Evolutionary conservation across 2,113 vertebrate species (phyloP).

Genomic region (Tragelaphus buxtoni): DNA sequence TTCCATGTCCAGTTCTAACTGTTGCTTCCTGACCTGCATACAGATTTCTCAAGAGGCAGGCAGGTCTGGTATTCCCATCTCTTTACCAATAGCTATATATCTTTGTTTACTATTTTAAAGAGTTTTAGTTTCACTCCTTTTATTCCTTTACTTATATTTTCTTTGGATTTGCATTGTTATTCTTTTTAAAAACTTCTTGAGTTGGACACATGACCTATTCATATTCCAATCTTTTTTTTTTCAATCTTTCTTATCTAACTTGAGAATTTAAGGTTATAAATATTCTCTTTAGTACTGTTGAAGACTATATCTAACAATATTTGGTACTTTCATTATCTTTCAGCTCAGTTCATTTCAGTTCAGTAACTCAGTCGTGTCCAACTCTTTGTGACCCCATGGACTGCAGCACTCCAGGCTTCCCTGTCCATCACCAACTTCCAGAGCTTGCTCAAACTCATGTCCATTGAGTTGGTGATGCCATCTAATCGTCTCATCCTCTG

Average conservation of each 20-base stretch:
- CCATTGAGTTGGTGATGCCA: background rate
- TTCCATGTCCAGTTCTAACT: too few relatives aligned
- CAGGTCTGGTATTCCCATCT: too few relatives aligned
- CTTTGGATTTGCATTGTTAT: background rate
- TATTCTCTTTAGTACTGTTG: background rate
- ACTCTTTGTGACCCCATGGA: background rate
- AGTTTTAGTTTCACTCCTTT: background rate
- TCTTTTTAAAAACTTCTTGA: background rate
- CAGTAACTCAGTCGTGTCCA: background rate
- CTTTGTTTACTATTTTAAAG: background rate
- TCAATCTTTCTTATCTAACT: background rate
- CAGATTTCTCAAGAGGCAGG: too few relatives aligned
- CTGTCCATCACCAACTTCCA: background rate
- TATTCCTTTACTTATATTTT: background rate
- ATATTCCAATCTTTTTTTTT: background rate
- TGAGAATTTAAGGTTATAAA: background rate
- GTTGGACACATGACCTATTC: background rate
- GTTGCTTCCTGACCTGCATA: too few relatives aligned
- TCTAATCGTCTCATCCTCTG: background rate
- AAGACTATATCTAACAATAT: background rate
- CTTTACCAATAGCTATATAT: background rate
- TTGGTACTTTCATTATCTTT: background rate
- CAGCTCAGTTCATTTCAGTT: background rate
- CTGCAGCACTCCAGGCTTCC: background rate
- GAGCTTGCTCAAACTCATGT: background rate